Base-by-base conservation (phyloP, 2,113 vertebrate species). In the Paralichthys olivaceus region DNA sequence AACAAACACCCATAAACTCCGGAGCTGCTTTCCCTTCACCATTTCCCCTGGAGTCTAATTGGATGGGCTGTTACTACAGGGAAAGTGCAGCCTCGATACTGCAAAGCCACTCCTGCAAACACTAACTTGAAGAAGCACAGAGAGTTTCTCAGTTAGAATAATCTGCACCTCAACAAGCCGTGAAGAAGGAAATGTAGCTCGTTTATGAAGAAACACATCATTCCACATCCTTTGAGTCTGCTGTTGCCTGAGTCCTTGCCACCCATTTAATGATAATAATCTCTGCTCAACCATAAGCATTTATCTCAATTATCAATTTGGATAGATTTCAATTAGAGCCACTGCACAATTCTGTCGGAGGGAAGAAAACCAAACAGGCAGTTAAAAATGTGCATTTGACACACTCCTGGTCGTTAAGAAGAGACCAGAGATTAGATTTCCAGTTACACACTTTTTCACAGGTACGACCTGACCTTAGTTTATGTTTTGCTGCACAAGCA, bases 211-310 rank as follows among this genome's bases (percentile, higher is more conserved):
- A 80, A 71, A 61, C 40, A 62, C 6, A 47, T n/a, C 26, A 58
- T 55, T 68, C 67, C 49, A 66, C 55, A 45, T 51, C n/a, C 40
- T 26, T 37, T 17, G 26, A 59, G 17, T 34, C 19, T 6, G 54
- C 47, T 68, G 71, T 29, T 53, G 32, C 51, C 54, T 25, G 49
- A 51, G 3, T 76, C 72, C 23, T 54, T 11, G 19, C n/a, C 13
- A 29, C 54, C 64, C 53, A 34, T 78, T 69, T 51, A 76, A 62
- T 72, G 25, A 22, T 75, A 17, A 56, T 73, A 34, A 79, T 80
- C 61, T 63, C 26, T 34, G 64, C 29, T 66, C 29, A 54, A 29
- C 11, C 43, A 43, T 23, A 23, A 58, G 51, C 40, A 72, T 80
- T 70, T 47, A 66, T 59, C 57, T 77, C 25, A 4, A 29, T 71